These are phyloP conservation scores for Saccostrea glomerata DNA, from an alignment of 1,140 invertebrate genomes.

Conservation along the genomic window DNA sequence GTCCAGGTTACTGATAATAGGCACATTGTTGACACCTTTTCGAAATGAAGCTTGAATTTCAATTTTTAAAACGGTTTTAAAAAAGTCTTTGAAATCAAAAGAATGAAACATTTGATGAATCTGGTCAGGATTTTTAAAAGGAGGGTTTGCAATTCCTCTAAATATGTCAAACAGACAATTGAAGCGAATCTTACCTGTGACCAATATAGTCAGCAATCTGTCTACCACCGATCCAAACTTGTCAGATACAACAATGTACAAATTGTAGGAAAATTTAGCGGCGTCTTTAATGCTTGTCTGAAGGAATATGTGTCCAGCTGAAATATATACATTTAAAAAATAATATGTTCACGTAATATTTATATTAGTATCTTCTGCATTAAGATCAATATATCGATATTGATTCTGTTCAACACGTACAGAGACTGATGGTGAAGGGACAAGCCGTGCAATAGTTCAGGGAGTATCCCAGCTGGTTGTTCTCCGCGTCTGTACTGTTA, in stretches of 20 bases:
- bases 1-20: slow-evolving; percentile 10
- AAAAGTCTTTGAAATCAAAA: no score
- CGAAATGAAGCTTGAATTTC: neutral
- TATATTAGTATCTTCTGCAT: no score
- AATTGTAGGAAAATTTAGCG: slow-evolving; percentile 1
- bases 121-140: no score
- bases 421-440: slow-evolving; percentile 3
- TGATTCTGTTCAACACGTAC: neutral
- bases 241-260: slow-evolving; percentile 21
- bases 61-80: neutral
- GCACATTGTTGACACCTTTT: slow-evolving; percentile 19
- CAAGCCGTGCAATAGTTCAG: neutral
- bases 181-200: neutral
- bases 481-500: slow-evolving; percentile 10
- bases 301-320: slow-evolving; percentile 26
- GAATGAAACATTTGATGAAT: no score
- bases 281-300: neutral
- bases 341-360: no score
- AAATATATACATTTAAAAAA: neutral
- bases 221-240: neutral
- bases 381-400: no score
- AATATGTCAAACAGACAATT: neutral
- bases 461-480: neutral
- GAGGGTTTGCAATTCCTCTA: no score
- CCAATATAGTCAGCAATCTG: neutral